Conservation (phyloP, 2,113 vertebrate genomes). For the Onychostoma macrolepis region DNA sequence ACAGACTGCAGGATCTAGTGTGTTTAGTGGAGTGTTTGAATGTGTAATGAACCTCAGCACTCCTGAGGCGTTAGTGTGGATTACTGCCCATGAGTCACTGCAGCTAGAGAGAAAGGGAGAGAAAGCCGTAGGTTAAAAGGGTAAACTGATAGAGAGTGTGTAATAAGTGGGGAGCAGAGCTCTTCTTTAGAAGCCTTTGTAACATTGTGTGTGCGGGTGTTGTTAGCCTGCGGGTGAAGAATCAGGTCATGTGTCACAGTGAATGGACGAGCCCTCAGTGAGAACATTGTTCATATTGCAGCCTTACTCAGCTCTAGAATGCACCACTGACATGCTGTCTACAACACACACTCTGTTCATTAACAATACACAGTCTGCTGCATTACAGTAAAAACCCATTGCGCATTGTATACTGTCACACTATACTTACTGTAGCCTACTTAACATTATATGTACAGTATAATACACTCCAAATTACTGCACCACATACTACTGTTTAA, state of each 20-base stretch:
- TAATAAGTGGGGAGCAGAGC: slow-evolving; percentile 39
- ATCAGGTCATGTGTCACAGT: slow-evolving; percentile 25
- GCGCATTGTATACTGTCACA: neutral
- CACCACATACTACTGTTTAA: neutral
- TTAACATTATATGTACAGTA: neutral
- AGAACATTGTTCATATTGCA: slow-evolving; percentile 24
- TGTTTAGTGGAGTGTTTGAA: slow-evolving; percentile 41
- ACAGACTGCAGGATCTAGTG: slow-evolving; percentile 5
- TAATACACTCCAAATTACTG: neutral
- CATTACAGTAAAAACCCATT: neutral
- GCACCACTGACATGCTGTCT: neutral
- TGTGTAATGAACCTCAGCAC: slow-evolving; percentile 34
- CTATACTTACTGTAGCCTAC: neutral
- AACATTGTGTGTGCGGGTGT: slow-evolving; percentile 10
- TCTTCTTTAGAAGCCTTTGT: slow-evolving; percentile 35
- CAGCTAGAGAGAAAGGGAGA: slow-evolving; percentile 7
- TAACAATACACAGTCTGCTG: neutral
- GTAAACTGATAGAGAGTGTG: slow-evolving; percentile 43
- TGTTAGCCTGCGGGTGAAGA: slow-evolving; percentile 7
- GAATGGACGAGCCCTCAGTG: slow-evolving; percentile 8
- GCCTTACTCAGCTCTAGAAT: slow-evolving; percentile 6
- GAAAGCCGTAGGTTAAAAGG: slow-evolving; percentile 28
- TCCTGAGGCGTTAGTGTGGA: slow-evolving; percentile 41
- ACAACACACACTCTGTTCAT: neutral
- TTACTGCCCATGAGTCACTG: slow-evolving; percentile 28